A percentile compares a stretch with the other conserved stretches of the same genome.
Evolutionary conservation across 2,888 invertebrate genomes (phyloP).

Genomic region (Pherbina coryleti): DNA sequence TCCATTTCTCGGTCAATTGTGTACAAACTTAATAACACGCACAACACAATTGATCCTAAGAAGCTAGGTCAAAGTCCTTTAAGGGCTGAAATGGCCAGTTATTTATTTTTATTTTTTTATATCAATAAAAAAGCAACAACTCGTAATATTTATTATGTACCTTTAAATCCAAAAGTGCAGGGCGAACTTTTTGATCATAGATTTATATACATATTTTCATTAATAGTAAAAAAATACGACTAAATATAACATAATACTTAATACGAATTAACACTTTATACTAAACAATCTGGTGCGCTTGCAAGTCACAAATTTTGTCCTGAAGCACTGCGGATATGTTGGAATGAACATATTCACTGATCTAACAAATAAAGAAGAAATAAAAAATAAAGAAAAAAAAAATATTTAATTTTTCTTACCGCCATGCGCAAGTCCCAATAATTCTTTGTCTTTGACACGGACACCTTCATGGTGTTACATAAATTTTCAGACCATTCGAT

Average conservation of each 20-base stretch:
- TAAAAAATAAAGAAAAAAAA: background rate
- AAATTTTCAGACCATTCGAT: slow-evolving; percentile 49
- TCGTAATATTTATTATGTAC: too few species aligned
- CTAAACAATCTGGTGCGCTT: slow-evolving; percentile 12
- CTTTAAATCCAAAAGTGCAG: too few species aligned
- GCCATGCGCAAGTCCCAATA: slow-evolving; percentile 51
- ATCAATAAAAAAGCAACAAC: too few species aligned
- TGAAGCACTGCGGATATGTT: slow-evolving; percentile 48
- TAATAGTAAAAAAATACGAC: background rate
- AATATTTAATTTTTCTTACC: slow-evolving; percentile 31
- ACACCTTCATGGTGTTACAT: slow-evolving; percentile 42
- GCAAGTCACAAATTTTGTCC: slow-evolving; percentile 49
- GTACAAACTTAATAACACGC: too few species aligned
- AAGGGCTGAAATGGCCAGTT: too few species aligned
- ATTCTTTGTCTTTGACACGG: slow-evolving; percentile 45
- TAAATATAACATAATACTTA: background rate
- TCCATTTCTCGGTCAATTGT: too few species aligned
- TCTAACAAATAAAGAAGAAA: slow-evolving; percentile 43
- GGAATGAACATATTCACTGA: slow-evolving; percentile 50
- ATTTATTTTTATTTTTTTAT: too few species aligned
- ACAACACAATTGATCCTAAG: too few species aligned
- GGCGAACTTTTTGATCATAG: too few species aligned
- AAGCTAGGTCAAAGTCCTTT: too few species aligned
- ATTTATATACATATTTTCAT: background rate
- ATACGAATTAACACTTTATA: background rate